Percentiles rank a stretch among this genome's conserved stretches.
phyloP scores from a whole-genome alignment of 2,113 vertebrate genomes.

The Pomatorhinus ruficollis region DNA sequence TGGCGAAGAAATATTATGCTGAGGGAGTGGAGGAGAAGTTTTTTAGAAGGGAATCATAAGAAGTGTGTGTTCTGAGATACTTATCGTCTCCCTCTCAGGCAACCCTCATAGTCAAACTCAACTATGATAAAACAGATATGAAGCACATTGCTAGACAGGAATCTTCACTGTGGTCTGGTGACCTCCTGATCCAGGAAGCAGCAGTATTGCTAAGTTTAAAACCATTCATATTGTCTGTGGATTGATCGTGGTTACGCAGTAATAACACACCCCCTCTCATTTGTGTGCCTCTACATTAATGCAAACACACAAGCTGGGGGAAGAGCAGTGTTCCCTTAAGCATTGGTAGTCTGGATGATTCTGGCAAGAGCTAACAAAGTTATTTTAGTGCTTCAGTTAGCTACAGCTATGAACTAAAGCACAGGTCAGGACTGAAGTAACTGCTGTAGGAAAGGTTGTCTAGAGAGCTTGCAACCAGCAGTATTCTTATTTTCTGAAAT shows the following conservation, averaged over 20 bases:
- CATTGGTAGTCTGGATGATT: neutral
- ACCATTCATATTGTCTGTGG: neutral
- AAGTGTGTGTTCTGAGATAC: neutral
- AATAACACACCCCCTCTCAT: rapidly evolving
- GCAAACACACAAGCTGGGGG: neutral
- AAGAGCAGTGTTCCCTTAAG: neutral
- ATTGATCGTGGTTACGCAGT: rapidly evolving
- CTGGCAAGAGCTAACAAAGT: neutral
- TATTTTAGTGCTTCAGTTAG: neutral
- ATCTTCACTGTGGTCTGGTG: neutral
- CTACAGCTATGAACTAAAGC: neutral
- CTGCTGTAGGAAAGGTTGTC: neutral
- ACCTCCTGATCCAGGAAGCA: neutral
- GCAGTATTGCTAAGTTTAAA: neutral
- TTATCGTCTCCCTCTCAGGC: neutral
- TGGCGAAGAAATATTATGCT: neutral
- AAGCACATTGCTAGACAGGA: neutral
- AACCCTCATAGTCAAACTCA: neutral
- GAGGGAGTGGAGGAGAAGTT: neutral
- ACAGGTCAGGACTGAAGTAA: neutral
- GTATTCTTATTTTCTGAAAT: neutral
- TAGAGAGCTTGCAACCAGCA: neutral
- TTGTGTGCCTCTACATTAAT: neutral
- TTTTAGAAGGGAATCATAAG: neutral
- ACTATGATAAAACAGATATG: neutral